Conservation (phyloP, 2,888 invertebrate species). For the Meiosimyza platycephala region DNA sequence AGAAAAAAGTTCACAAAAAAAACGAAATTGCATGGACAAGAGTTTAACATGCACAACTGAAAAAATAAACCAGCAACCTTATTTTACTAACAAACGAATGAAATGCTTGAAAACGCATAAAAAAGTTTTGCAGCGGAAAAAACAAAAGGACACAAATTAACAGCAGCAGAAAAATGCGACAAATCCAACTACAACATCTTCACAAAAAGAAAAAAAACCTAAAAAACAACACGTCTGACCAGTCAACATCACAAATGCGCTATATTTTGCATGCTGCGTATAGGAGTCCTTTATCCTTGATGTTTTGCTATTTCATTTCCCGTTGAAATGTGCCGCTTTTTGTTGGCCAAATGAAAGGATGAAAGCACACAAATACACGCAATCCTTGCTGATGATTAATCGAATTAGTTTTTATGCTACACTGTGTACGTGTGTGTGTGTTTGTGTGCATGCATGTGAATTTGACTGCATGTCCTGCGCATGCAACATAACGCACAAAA, state of each 20-base stretch:
- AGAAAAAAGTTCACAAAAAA: not conserved
- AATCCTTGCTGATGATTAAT: constrained; percentile 49
- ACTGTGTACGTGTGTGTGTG: constrained; percentile 22
- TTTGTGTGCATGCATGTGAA: constrained; percentile 49
- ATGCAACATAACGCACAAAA: constrained; percentile 37
- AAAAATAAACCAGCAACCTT: not conserved
- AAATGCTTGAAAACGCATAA: constrained; percentile 23
- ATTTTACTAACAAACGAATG: constrained; percentile 2
- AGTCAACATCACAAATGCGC: constrained; percentile 17
- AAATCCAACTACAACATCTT: not conserved
- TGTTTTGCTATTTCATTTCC: not conserved
- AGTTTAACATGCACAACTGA: constrained; percentile 15
- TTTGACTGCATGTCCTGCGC: constrained; percentile 40
- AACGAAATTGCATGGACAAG: not conserved
- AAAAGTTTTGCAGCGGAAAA: not conserved
- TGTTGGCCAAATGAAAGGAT: constrained; percentile 18
- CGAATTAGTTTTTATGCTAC: constrained; percentile 49
- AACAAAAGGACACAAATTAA: not conserved
- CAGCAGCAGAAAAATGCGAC: not conserved
- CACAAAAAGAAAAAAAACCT: not conserved
- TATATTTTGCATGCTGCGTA: constrained; percentile 7
- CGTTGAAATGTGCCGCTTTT: not conserved
- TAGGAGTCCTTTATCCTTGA: not conserved
- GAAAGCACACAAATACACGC: not conserved
- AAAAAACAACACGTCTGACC: not conserved